Conservation (phyloP, 2,113 vertebrate species). For the Neolamprologus tretocephalus region DNA sequence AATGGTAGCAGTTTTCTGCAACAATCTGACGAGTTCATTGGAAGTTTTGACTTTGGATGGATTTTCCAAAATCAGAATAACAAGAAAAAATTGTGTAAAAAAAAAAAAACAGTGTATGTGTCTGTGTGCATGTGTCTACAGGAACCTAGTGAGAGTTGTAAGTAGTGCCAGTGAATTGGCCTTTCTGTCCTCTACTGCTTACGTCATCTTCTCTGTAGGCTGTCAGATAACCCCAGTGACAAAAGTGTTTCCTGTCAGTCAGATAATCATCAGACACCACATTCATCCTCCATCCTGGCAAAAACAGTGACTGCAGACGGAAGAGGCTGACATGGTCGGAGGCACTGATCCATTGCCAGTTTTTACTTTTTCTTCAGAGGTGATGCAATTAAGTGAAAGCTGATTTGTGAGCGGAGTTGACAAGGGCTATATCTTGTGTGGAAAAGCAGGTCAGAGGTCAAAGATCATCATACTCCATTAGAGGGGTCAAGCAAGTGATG, state of each 20-base stretch:
- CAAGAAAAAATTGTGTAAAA: neutral
- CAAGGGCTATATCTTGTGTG: neutral
- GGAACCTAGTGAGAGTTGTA: neutral
- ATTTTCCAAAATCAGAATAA: neutral
- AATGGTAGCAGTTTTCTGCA: neutral
- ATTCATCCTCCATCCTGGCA: slow-evolving; percentile 29
- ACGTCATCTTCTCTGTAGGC: slow-evolving; percentile 48
- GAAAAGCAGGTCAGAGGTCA: slow-evolving; percentile 17
- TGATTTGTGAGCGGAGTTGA: neutral
- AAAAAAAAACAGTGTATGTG: accelerated
- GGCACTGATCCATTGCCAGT: neutral
- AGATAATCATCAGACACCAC: slow-evolving; percentile 48
- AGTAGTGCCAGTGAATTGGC: neutral
- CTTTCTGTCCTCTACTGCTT: neutral
- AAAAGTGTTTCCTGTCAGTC: slow-evolving; percentile 60
- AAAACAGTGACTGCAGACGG: neutral
- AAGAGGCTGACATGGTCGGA: neutral
- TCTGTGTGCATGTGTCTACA: neutral
- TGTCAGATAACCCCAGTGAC: slow-evolving; percentile 51
- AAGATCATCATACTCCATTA: slow-evolving; percentile 42
- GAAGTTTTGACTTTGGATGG: neutral
- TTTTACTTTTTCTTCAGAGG: neutral
- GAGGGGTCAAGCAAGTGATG: slow-evolving; percentile 34
- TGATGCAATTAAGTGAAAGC: slow-evolving; percentile 3
- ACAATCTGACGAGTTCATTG: neutral